Evolutionary conservation across 2,888 invertebrate species (phyloP).

Genomic region (Scaptomyza flava): DNA sequence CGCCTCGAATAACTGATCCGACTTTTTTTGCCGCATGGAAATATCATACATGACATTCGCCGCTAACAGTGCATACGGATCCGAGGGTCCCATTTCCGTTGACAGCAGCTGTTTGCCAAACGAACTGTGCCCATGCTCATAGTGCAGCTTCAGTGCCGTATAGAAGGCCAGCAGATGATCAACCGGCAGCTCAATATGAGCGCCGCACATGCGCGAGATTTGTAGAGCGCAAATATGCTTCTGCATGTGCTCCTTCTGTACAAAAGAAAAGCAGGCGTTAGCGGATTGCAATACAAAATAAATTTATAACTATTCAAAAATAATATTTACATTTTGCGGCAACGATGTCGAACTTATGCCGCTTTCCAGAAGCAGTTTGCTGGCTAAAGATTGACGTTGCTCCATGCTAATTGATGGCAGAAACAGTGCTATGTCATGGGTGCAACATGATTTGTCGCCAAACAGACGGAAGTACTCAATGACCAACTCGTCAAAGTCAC

Average conservation of each 20-base stretch:
- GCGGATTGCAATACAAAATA: too few species aligned
- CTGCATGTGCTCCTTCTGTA: conserved; percentile 90
- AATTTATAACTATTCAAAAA: too few species aligned
- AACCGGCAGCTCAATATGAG: conserved; percentile 86
- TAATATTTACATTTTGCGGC: conserved; percentile 86
- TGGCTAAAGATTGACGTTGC: conserved; percentile 87
- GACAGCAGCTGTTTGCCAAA: conserved; percentile 86
- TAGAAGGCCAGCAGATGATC: conserved; percentile 87
- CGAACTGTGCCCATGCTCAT: conserved; percentile 87
- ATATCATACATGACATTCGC: conserved; percentile 85
- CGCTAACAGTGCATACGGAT: conserved; percentile 92
- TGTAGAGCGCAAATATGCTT: conserved; percentile 92
- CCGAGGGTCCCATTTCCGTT: conserved; percentile 91
- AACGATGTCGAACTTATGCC: conserved; percentile 88
- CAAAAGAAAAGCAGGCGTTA: too few species aligned
- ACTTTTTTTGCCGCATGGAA: conserved; percentile 85
- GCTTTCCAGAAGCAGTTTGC: conserved; percentile 87
- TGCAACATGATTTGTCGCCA: conserved; percentile 94
- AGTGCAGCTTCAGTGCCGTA: conserved; percentile 87
- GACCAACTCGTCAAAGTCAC: conserved; percentile 89
- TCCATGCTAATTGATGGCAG: conserved; percentile 86
- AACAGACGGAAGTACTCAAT: conserved; percentile 91
- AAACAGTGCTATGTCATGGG: conserved; percentile 92
- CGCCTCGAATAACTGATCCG: conserved; percentile 87
- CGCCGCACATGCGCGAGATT: conserved; percentile 90